Percentiles rank a stretch among this genome's conserved stretches.
Conservation (phyloP, 2,797 vertebrate genomes). For the Anguilla anguilla region DNA sequence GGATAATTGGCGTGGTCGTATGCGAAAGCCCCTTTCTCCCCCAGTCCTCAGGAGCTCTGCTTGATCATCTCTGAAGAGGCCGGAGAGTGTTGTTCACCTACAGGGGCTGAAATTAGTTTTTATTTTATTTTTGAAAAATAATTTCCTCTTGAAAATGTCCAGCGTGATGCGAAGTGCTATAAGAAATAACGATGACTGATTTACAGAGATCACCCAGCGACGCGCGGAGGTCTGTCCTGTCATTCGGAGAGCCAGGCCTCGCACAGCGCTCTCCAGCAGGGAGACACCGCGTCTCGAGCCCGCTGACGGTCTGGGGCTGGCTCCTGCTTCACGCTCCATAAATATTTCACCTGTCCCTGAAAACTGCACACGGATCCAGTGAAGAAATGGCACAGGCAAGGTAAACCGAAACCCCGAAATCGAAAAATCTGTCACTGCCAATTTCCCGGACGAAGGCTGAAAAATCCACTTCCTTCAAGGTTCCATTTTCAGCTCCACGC, state of each 20-base stretch:
- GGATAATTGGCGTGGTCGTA: background rate
- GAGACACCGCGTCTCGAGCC: background rate
- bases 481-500: no score
- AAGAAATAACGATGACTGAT: background rate
- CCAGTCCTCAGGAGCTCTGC: background rate
- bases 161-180: background rate
- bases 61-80: background rate
- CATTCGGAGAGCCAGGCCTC: background rate
- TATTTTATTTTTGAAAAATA: background rate
- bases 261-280: background rate
- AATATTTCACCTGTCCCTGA: background rate
- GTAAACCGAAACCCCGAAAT: no score
- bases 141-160: background rate
- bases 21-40: background rate
- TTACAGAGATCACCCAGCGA: background rate
- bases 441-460: no score
- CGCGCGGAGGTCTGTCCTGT: background rate
- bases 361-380: background rate
- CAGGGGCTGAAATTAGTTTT: background rate
- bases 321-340: background rate
- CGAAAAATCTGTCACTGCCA: background rate
- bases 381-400: background rate
- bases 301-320: background rate
- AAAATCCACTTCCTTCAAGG: no score
- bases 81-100: background rate